A percentile compares a stretch with the other conserved stretches of the same genome.
Evolutionary conservation across 2,888 invertebrate species (phyloP).

Genomic region (Gibbula magus): DNA sequence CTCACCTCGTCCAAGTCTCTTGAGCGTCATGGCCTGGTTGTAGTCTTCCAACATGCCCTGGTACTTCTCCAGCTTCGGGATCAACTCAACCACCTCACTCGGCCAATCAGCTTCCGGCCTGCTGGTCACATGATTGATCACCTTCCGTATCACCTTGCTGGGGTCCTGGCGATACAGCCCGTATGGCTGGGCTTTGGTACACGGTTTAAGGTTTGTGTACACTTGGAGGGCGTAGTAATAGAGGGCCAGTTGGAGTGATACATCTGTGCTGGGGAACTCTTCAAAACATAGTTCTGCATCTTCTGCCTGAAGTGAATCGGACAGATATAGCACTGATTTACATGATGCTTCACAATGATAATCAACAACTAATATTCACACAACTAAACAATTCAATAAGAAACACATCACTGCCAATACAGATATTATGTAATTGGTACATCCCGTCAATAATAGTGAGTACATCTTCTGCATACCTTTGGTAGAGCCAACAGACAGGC

Average conservation of each 20-base stretch:
- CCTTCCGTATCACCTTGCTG: constrained; percentile 56
- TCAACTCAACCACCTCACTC: constrained; percentile 50
- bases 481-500: constrained; percentile 77
- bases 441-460: too few relatives aligned
- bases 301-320: constrained; percentile 51
- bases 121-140: constrained; percentile 52
- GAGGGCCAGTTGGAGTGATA: constrained; percentile 74
- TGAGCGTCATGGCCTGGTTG: constrained; percentile 75
- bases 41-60: constrained; percentile 74
- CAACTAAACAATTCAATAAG: too few relatives aligned
- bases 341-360: too few relatives aligned
- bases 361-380: too few relatives aligned
- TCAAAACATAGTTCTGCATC: constrained; percentile 72
- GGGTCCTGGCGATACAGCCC: constrained; percentile 56
- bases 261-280: constrained; percentile 71
- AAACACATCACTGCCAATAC: too few relatives aligned
- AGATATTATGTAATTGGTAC: too few relatives aligned
- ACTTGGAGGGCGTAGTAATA: constrained; percentile 75
- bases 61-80: constrained; percentile 69
- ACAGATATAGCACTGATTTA: too few relatives aligned
- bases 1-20: constrained; percentile 74
- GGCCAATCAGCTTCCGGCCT: constrained; percentile 54
- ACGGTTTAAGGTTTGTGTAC: constrained; percentile 54
- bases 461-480: constrained; percentile 54
- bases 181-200: constrained; percentile 44